These are phyloP conservation scores for Spilogale gracilis DNA, from an alignment of 2,113 vertebrate species.

Conservation along the genomic window DNA sequence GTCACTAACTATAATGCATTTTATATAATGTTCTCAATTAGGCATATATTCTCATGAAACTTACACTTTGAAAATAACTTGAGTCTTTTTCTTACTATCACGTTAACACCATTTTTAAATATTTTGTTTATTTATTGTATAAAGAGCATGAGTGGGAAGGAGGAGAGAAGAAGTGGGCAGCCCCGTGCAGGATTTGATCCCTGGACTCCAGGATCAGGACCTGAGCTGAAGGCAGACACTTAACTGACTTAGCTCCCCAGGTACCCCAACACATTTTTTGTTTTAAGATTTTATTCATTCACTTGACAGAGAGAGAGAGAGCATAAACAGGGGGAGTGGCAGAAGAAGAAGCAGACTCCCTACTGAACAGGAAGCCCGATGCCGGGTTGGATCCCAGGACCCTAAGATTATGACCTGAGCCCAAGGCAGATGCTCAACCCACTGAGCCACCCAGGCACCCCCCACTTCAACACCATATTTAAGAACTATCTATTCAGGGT, in stretches of 20 bases:
- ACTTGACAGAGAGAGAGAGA: too few species aligned
- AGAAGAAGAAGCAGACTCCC: too few species aligned
- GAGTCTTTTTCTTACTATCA: neutral
- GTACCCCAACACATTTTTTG: neutral
- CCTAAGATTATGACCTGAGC: neutral
- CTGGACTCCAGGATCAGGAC: too few species aligned
- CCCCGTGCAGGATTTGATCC: rapidly evolving
- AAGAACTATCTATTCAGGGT: neutral
- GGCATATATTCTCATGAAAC: neutral
- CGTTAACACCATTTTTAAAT: neutral
- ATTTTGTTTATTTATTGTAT: neutral
- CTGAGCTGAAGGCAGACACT: too few species aligned
- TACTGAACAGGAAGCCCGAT: too few species aligned
- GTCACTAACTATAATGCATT: neutral
- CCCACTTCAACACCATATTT: neutral
- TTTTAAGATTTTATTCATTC: too few species aligned
- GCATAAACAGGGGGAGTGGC: too few species aligned
- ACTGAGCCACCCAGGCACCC: neutral
- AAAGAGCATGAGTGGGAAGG: neutral
- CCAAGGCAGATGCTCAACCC: neutral
- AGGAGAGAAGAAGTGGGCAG: neutral
- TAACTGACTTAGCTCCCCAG: too few species aligned
- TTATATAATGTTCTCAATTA: slow-evolving; percentile 42
- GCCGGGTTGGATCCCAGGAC: too few species aligned
- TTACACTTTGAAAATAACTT: neutral